Evolutionary conservation across 2,113 vertebrate genomes (phyloP), one percentile per base, ranked within the genome.

Genomic region (Urocynchramus pylzowi): DNA sequence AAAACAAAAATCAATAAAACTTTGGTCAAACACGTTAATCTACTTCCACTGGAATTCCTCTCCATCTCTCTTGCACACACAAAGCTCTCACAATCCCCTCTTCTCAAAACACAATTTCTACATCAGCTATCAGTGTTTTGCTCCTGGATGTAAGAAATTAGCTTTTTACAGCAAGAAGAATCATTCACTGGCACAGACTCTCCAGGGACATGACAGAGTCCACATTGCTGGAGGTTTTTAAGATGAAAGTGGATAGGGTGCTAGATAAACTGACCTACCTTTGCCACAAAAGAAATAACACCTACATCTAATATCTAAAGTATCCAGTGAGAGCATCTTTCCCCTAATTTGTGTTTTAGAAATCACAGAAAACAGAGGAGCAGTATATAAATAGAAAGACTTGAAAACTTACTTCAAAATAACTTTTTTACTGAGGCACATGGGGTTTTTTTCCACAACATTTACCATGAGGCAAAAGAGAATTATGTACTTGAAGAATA

Each of bases 401-500:
- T 56, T 64, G 54, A 85, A 95, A 85, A 61, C 10, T 17, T n/a
- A 53, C 17, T 71, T 87, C n/a, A 57, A 52, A 83, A 68, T 7
- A 87, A 76, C 5, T 27, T 33, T 71, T 85, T 68, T 56, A 41
- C 20, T 61, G 61, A 47, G 8, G 27, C 9, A 41, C 7, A 7
- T 50, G 9, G 16, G 6, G 0, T 6, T 1, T 22, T 30, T 54
- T 37, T 3, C 65, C n/a, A 22, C 18, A 35, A 33, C 61, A 79
- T 89, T 80, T 85, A 83, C 37, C 31, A 31, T 11, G 9, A 35
- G 87, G 19, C 39, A 77, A 63, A 81, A 86, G 13, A 56, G 30
- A 67, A 74, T 73, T 59, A 85, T 19, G 35, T 52, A 65, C 64
- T 85, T 93, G 21, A 93, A 76, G 50, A 61, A 90, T 21, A 85